A percentile compares a stretch with the other conserved stretches of the same genome.
phyloP scores from a whole-genome alignment of 2,113 vertebrate genomes.

The Elephantulus edwardii region DNA sequence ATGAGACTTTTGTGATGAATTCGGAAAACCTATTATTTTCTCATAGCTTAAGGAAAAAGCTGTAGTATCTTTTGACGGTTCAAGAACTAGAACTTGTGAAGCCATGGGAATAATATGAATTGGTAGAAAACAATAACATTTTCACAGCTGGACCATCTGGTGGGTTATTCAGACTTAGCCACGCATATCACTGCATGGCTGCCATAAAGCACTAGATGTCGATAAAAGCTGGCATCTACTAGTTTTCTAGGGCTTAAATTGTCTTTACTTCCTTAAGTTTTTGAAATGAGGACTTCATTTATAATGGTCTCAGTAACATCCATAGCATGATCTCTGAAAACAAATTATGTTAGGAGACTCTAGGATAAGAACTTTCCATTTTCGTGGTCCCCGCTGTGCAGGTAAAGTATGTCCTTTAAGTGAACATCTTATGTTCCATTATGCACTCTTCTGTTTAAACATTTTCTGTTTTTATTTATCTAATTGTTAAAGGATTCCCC shows the following conservation, averaged over 20 bases:
- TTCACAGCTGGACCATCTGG: conserved; percentile 76
- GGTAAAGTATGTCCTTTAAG: background rate
- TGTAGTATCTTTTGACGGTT: conserved; percentile 35
- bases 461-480: background rate
- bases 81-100: conserved; percentile 67
- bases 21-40: conserved; percentile 53
- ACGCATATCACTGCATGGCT: conserved; percentile 16
- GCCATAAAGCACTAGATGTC: conserved; percentile 48
- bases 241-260: conserved; percentile 57
- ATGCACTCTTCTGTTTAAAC: background rate
- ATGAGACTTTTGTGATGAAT: conserved; percentile 37
- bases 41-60: conserved; percentile 46
- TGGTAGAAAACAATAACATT: conserved; percentile 64
- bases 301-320: conserved; percentile 6
- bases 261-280: conserved; percentile 38
- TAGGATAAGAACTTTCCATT: background rate
- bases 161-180: conserved; percentile 51
- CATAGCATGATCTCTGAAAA: conserved; percentile 16
- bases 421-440: background rate
- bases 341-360: background rate
- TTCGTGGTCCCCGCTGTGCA: background rate
- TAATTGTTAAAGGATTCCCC: background rate
- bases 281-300: conserved; percentile 32
- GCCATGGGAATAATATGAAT: conserved; percentile 49
- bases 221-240: conserved; percentile 47